These are phyloP conservation scores for Pelecanoides urinatrix DNA, from an alignment of 2,113 vertebrate genomes.

Conservation along the genomic window DNA sequence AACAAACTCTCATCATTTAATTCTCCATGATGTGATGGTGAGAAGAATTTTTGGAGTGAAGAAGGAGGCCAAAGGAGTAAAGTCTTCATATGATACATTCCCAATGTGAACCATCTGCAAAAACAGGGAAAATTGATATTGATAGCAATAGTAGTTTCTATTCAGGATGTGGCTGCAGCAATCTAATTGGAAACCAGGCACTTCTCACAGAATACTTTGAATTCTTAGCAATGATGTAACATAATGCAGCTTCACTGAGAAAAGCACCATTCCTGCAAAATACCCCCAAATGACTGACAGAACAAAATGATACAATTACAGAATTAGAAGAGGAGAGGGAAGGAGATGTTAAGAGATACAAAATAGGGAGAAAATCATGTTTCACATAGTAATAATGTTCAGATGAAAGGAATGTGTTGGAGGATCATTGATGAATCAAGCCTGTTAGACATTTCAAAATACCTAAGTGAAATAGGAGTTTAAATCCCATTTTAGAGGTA, in stretches of 20 bases:
- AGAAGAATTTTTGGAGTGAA: neutral
- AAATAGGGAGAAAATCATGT: constrained; percentile 38
- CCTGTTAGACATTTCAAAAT: constrained; percentile 20
- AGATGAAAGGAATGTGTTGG: constrained; percentile 25
- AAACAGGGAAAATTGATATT: neutral
- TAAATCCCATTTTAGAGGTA: neutral
- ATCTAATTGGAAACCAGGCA: neutral
- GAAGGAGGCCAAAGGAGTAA: neutral
- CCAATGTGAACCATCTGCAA: neutral
- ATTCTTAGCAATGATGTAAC: constrained; percentile 17
- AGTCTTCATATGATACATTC: neutral
- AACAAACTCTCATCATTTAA: neutral
- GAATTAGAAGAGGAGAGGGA: constrained; percentile 38
- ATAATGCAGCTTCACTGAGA: constrained; percentile 1
- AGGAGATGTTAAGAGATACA: constrained; percentile 32
- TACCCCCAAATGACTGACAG: neutral
- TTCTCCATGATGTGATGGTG: neutral
- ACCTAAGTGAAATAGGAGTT: constrained; percentile 2
- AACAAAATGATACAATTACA: neutral
- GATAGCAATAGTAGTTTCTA: neutral
- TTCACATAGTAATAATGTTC: constrained; percentile 29
- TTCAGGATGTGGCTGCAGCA: neutral
- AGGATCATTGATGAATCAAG: constrained; percentile 32
- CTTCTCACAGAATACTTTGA: neutral
- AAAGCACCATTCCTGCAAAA: constrained; percentile 3